Conservation (phyloP, 2,113 vertebrate species). For the Scomber japonicus region DNA sequence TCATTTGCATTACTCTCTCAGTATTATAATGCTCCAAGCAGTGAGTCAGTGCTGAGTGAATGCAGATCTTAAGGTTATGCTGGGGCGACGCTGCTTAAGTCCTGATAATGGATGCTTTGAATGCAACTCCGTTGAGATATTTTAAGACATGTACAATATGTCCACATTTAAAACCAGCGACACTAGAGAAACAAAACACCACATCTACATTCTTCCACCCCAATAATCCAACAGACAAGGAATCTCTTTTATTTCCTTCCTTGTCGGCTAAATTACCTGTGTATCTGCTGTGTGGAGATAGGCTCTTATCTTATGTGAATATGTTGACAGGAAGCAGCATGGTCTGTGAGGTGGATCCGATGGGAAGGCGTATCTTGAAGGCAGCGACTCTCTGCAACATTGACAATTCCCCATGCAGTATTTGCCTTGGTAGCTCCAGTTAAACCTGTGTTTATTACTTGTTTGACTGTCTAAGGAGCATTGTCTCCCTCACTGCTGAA, state of each 20-base stretch:
- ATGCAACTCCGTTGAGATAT: slow-evolving; percentile 18
- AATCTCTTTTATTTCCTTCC: slow-evolving; percentile 38
- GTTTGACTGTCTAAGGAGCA: slow-evolving; percentile 11
- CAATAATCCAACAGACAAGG: slow-evolving; percentile 41
- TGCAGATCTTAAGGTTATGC: slow-evolving; percentile 38
- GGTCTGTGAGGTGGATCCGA: slow-evolving; percentile 62
- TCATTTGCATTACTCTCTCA: slow-evolving; percentile 2
- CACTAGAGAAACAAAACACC: slow-evolving; percentile 35
- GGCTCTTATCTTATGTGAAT: slow-evolving; percentile 73
- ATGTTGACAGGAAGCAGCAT: slow-evolving; percentile 61
- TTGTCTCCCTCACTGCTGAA: slow-evolving; percentile 21
- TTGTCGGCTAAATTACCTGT: slow-evolving; percentile 67
- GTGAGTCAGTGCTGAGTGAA: slow-evolving; percentile 27
- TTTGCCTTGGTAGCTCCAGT: slow-evolving; percentile 11
- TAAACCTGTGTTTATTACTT: slow-evolving; percentile 18
- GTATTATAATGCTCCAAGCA: slow-evolving; percentile 17
- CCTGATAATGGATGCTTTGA: slow-evolving; percentile 41
- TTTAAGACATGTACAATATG: slow-evolving; percentile 20
- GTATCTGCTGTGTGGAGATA: slow-evolving; percentile 71
- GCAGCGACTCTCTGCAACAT: slow-evolving; percentile 44
- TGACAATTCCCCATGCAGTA: slow-evolving; percentile 35
- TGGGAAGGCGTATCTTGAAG: slow-evolving; percentile 63
- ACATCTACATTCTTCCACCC: slow-evolving; percentile 41
- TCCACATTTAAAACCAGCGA: slow-evolving; percentile 11
- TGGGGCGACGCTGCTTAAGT: background rate